Conservation (phyloP, 1,140 invertebrate species). For the Campoletis sonorensis region DNA sequence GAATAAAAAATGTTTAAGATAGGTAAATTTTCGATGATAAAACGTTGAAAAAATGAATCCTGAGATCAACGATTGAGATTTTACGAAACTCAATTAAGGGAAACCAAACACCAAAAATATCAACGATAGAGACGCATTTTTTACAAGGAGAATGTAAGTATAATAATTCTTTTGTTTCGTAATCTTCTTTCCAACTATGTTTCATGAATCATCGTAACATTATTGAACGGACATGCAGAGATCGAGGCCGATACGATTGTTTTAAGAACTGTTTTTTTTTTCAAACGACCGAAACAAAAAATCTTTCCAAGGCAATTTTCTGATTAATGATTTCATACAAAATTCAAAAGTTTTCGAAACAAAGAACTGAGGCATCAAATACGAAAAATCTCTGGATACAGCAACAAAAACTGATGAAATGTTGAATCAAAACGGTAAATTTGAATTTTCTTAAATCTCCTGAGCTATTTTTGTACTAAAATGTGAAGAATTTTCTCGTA, state of each 20-base stretch:
- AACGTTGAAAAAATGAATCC: slow-evolving; percentile 44
- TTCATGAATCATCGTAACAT: slow-evolving; percentile 48
- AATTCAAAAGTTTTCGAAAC: not conserved
- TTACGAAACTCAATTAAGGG: slow-evolving; percentile 74
- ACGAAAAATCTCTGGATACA: no score
- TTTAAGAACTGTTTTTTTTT: slow-evolving; percentile 30
- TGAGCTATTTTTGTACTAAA: no score
- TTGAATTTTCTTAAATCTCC: no score
- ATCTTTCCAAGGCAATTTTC: not conserved
- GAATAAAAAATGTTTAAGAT: not conserved
- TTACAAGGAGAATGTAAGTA: slow-evolving; percentile 48
- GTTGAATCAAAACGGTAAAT: no score
- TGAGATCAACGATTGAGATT: not conserved
- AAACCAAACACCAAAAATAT: slow-evolving; percentile 72
- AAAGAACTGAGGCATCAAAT: no score
- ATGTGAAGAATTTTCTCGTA: not conserved
- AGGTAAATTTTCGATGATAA: slow-evolving; percentile 9
- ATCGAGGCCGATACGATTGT: slow-evolving; percentile 18
- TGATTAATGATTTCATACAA: not conserved
- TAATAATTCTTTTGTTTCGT: slow-evolving; percentile 44
- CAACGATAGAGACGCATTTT: slow-evolving; percentile 53
- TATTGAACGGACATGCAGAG: slow-evolving; percentile 18
- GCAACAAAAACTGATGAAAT: slow-evolving; percentile 14
- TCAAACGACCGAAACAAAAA: slow-evolving; percentile 29
- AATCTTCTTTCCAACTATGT: slow-evolving; percentile 37